phyloP scores from a whole-genome alignment of 2,888 invertebrate species.

The Hirtodrosophila duncani region DNA sequence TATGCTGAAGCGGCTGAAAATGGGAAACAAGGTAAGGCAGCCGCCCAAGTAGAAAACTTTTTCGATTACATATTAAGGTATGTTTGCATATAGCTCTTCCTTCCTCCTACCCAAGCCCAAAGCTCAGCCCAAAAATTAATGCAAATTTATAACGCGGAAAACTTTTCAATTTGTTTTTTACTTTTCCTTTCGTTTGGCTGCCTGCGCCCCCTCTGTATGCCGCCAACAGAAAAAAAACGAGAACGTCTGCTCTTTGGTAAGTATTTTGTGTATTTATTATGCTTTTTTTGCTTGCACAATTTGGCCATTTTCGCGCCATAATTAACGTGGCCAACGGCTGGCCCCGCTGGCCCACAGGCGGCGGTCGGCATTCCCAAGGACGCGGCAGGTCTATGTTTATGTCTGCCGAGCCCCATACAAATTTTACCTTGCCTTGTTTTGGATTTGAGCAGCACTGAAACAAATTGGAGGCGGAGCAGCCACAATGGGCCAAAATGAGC shows the following conservation, averaged over 20 bases:
- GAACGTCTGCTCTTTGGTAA: slow-evolving; percentile 21
- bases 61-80: slow-evolving; percentile 39
- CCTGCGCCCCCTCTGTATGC: background rate
- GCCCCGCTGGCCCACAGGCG: no score
- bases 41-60: no score
- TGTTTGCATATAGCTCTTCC: slow-evolving; percentile 9
- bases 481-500: no score
- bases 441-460: slow-evolving; percentile 3
- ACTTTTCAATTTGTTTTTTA: slow-evolving; percentile 66
- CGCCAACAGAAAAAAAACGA: background rate
- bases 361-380: no score
- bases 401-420: slow-evolving; percentile 15
- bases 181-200: slow-evolving; percentile 25
- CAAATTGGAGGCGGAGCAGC: background rate
- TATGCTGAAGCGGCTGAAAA: no score
- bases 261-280: slow-evolving; percentile 50
- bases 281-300: slow-evolving; percentile 52
- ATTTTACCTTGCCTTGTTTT: slow-evolving; percentile 10
- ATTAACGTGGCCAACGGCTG: slow-evolving; percentile 50
- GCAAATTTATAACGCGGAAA: slow-evolving; percentile 67
- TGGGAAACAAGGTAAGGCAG: no score
- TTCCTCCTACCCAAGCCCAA: background rate
- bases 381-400: slow-evolving; percentile 6
- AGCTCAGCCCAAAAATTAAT: slow-evolving; percentile 61
- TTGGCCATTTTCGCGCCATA: slow-evolving; percentile 55